Conservation (phyloP, 2,888 invertebrate species). For the Stegana nigrithorax region DNA sequence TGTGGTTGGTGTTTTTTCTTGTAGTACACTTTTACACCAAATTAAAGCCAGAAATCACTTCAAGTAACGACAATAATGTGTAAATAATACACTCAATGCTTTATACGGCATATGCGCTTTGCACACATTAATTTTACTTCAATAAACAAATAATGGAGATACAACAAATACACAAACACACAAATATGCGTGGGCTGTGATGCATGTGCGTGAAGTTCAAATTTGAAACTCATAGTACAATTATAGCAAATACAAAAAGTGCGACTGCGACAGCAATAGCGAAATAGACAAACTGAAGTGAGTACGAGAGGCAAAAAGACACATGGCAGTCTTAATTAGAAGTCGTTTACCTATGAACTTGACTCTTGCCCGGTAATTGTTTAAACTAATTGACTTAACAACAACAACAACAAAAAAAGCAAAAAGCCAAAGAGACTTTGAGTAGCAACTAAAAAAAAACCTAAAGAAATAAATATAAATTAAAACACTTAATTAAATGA, state of each 20-base stretch:
- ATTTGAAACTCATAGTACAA: no score
- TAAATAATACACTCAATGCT: no score
- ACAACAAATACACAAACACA: neutral
- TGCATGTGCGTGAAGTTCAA: no score
- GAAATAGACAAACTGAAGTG: neutral
- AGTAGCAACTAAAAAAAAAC: neutral
- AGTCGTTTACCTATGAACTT: constrained; percentile 25
- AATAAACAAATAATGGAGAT: neutral
- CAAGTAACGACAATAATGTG: constrained; percentile 40
- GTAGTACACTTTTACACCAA: constrained; percentile 48
- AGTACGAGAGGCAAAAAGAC: neutral
- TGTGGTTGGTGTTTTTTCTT: constrained; percentile 17
- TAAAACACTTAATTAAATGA: neutral
- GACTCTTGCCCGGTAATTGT: neutral
- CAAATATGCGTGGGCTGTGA: constrained; percentile 19
- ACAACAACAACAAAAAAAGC: neutral
- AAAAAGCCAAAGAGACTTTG: no score
- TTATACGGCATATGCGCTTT: constrained; percentile 6
- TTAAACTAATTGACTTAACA: no score
- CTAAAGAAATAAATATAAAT: neutral
- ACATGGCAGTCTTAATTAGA: no score
- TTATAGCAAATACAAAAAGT: no score
- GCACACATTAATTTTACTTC: no score
- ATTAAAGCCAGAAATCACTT: constrained; percentile 51
- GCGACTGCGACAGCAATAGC: no score